Conservation (phyloP, 2,888 invertebrate genomes). For the Zygogramma bicolorata region DNA sequence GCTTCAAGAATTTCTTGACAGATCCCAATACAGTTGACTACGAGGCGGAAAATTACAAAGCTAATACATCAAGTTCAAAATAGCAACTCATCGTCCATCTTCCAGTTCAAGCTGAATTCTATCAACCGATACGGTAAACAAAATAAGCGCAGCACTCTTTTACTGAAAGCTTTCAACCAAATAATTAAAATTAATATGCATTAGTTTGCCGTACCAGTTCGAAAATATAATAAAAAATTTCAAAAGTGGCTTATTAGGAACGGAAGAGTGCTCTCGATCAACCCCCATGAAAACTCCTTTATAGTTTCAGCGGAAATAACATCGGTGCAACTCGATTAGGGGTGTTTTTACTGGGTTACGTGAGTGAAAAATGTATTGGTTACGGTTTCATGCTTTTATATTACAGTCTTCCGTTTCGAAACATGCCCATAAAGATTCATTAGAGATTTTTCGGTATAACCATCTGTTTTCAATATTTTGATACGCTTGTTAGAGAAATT, state of each 20-base stretch:
- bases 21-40: too few relatives aligned
- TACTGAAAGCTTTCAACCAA: neutral
- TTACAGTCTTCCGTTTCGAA: slow-evolving; percentile 30
- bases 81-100: neutral
- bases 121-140: neutral
- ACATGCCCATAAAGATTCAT: slow-evolving; percentile 36
- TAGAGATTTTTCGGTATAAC: slow-evolving; percentile 31
- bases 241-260: slow-evolving; percentile 29
- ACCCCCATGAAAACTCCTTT: slow-evolving; percentile 31
- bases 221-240: slow-evolving; percentile 12
- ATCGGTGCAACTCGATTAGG: slow-evolving; percentile 40
- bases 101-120: neutral
- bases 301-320: slow-evolving; percentile 40
- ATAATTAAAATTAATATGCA: slow-evolving; percentile 21
- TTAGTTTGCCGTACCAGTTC: slow-evolving; percentile 3
- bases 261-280: slow-evolving; percentile 24
- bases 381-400: slow-evolving; percentile 47
- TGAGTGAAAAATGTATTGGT: slow-evolving; percentile 50
- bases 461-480: slow-evolving; percentile 21
- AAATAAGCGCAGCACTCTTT: neutral
- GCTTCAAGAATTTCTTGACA: too few relatives aligned
- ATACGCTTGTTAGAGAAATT: slow-evolving; percentile 16
- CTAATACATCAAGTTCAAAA: neutral
- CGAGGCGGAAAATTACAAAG: neutral
- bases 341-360: slow-evolving; percentile 24